Evolutionary conservation across 2,888 invertebrate genomes (phyloP).

Genomic region (Muscina levida): DNA sequence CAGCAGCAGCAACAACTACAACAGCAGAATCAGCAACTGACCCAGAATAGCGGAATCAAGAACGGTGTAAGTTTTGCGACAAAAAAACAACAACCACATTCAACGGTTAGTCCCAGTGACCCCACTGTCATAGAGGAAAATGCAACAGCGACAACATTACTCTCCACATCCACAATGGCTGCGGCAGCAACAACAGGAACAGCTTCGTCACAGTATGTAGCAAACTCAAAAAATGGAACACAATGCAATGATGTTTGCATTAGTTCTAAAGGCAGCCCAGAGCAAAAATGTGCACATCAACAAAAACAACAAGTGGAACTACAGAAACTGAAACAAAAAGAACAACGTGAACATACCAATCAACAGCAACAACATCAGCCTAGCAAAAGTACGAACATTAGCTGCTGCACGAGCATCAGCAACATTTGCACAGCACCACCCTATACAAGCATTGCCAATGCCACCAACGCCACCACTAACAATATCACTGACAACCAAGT

Average conservation of each 20-base stretch:
- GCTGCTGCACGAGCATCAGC: constrained; percentile 33
- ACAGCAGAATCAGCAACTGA: constrained; percentile 24
- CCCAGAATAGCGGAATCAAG: constrained; percentile 34
- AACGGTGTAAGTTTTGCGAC: constrained; percentile 33
- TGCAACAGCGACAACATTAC: constrained; percentile 26
- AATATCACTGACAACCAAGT: constrained; percentile 13
- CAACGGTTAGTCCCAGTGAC: constrained; percentile 53
- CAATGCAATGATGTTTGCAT: constrained; percentile 63
- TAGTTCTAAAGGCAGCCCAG: constrained; percentile 62
- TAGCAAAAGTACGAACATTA: constrained; percentile 20
- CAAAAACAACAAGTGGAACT: constrained; percentile 27
- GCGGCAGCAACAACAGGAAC: constrained; percentile 41
- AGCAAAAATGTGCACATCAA: constrained; percentile 58
- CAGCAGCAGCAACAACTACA: too few species aligned
- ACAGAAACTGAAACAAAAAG: constrained; percentile 41
- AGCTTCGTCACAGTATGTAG: constrained; percentile 44
- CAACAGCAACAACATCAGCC: constrained; percentile 40
- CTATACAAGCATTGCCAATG: constrained; percentile 24
- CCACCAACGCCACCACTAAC: constrained; percentile 19
- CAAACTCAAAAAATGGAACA: constrained; percentile 45
- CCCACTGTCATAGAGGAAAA: constrained; percentile 47
- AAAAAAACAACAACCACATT: constrained; percentile 32
- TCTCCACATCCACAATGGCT: constrained; percentile 24
- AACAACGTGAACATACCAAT: constrained; percentile 48
- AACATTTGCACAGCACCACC: constrained; percentile 25